A percentile compares a stretch with the other conserved stretches of the same genome.
phyloP scores from a whole-genome alignment of 2,113 vertebrate species.

The Crypturellus undulatus region DNA sequence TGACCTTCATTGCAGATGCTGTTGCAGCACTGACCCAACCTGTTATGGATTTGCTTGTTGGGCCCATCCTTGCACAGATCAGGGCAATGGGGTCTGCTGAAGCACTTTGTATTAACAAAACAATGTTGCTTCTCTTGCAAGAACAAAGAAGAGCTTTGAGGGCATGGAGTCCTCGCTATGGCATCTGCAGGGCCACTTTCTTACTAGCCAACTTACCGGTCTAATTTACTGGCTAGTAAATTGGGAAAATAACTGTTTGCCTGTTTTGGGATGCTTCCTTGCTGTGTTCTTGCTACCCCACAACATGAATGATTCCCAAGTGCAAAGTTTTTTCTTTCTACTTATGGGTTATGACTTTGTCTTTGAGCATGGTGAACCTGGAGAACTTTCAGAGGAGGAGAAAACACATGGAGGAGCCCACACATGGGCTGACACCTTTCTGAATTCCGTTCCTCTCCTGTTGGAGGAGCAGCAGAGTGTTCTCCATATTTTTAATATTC shows the following conservation, averaged over 20 bases:
- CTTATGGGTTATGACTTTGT: background rate
- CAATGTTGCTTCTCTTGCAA: background rate
- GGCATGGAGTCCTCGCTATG: background rate
- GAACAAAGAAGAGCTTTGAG: background rate
- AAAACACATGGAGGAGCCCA: background rate
- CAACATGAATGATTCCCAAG: background rate
- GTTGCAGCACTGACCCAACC: background rate
- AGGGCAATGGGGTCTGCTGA: accelerated
- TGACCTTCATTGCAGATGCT: background rate
- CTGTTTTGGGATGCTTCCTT: background rate
- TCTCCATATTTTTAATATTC: background rate
- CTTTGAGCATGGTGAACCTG: background rate
- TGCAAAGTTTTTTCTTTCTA: background rate
- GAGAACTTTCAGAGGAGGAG: background rate
- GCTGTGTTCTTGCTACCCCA: background rate
- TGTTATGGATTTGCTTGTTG: accelerated
- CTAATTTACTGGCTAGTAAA: background rate
- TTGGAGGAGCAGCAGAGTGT: background rate
- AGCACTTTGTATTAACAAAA: background rate
- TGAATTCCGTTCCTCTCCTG: background rate
- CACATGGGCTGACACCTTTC: background rate
- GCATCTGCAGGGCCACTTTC: background rate
- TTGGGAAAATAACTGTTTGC: background rate
- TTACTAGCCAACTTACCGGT: too few relatives aligned
- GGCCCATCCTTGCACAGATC: background rate